Base-by-base conservation (phyloP, 1,140 invertebrate genomes). In the Aphelinus atriplicis region DNA sequence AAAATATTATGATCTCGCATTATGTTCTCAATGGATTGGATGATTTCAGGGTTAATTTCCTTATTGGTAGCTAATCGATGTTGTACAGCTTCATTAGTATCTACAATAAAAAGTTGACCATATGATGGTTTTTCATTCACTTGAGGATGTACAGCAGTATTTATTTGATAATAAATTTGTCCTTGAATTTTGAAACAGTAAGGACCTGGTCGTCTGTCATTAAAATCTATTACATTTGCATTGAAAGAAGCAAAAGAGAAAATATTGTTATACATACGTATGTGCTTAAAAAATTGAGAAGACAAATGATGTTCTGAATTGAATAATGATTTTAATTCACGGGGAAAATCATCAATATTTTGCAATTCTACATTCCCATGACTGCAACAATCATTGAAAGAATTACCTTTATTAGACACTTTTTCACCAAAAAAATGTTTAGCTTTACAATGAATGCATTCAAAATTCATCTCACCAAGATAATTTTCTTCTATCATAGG, bases 31-130 rank as follows among this genome's bases (percentile, higher is more conserved):
- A 77, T 2, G 10, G 3, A 46, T 65, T 43, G 45, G 42, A 77
- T 73, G 45, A 63, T 71, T 51, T 77, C 62, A 45, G 2, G n/a
- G 70, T 70, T 26, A 55, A 73, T 48, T 46, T 77, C 45, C 47
- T 65, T 48, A 62, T 66, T 70, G 42, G 61, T n/a, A 56, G 55
- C 26, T 6, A 53, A 61, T 10, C 72, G 53, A 66, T 70, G 46
- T 43, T 60, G 7, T 46, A 60, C 53, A n/a, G 76, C 57, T 73
- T 73, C 71, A 50, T 70, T 74, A n/a, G 57, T 9, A 67, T 73
- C 71, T 51, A 65, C 46, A 65, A 74, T 72, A 51, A 72, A 78
- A n/a, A 75, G 51, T 69, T 78, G 65, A 9, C 65, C 66, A 69
- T 75, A 75, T 2, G 57, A 67, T 46, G 64, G 72, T 58, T 67